These are phyloP conservation scores for Struthidea cinerea DNA, from an alignment of 2,113 vertebrate species.

Conservation along the genomic window DNA sequence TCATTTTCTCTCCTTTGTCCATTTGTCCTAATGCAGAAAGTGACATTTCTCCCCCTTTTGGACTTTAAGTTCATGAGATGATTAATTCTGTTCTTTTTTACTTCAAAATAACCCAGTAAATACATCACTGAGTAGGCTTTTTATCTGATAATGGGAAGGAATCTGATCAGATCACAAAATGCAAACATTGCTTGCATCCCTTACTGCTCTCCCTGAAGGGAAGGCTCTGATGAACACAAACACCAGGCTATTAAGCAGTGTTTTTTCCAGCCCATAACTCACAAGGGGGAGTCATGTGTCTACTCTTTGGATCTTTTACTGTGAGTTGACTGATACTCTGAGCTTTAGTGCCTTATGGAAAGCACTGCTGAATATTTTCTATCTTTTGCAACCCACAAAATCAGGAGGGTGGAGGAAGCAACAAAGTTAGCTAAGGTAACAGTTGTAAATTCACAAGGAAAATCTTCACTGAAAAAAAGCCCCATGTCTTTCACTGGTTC, in stretches of 20 bases:
- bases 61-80: not conserved
- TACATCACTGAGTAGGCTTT: not conserved
- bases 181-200: not conserved
- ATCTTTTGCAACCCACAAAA: not conserved
- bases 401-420: not conserved
- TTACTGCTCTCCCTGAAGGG: not conserved
- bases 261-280: constrained; percentile 24
- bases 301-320: not conserved
- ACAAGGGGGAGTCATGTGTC: constrained; percentile 47
- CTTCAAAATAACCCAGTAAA: not conserved
- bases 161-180: constrained; percentile 10
- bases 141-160: not conserved
- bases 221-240: not conserved
- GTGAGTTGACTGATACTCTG: not conserved
- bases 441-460: not conserved
- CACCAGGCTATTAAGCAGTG: not conserved
- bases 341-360: not conserved
- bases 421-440: not conserved
- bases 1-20: not conserved
- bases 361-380: not conserved
- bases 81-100: not conserved
- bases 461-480: not conserved
- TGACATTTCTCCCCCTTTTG: not conserved
- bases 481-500: not conserved
- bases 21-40: not conserved